Evolutionary conservation across 1,140 invertebrate species (phyloP).

Genomic region (Muscidifurax raptorellus): DNA sequence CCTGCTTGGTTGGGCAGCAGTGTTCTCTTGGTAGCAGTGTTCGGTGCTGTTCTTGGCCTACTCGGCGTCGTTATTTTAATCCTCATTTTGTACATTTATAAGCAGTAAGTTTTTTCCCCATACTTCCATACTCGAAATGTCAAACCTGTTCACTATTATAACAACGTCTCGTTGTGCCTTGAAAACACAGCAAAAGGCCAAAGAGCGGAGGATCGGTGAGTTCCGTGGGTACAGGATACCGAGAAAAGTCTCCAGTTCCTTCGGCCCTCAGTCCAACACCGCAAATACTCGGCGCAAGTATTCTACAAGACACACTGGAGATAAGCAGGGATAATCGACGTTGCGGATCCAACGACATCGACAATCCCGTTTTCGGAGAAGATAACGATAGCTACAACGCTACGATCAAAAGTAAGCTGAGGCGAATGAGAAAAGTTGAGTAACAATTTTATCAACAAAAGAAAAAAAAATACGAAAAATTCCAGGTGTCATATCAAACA

Average conservation of each 20-base stretch:
- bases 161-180: background rate
- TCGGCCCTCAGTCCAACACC: constrained; percentile 69
- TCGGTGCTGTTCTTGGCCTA: constrained; percentile 83
- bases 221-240: constrained; percentile 69
- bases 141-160: too few species aligned
- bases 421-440: background rate
- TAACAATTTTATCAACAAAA: background rate
- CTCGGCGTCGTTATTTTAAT: constrained; percentile 84
- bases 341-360: constrained; percentile 62
- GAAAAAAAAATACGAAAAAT: background rate
- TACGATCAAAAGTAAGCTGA: constrained; percentile 74
- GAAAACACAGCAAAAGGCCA: constrained; percentile 74
- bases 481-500: constrained; percentile 57
- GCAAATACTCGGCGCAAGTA: constrained; percentile 69
- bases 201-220: constrained; percentile 72
- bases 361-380: constrained; percentile 71
- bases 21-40: constrained; percentile 80
- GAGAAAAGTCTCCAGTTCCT: constrained; percentile 72
- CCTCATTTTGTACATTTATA: constrained; percentile 85
- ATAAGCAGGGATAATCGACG: constrained; percentile 57
- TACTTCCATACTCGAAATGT: background rate
- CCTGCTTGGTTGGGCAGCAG: constrained; percentile 74
- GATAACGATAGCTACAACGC: constrained; percentile 71
- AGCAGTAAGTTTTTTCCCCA: constrained; percentile 80
- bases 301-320: constrained; percentile 66